Evolutionary conservation across 2,113 vertebrate species (phyloP).

Genomic region (Picathartes gymnocephalus): DNA sequence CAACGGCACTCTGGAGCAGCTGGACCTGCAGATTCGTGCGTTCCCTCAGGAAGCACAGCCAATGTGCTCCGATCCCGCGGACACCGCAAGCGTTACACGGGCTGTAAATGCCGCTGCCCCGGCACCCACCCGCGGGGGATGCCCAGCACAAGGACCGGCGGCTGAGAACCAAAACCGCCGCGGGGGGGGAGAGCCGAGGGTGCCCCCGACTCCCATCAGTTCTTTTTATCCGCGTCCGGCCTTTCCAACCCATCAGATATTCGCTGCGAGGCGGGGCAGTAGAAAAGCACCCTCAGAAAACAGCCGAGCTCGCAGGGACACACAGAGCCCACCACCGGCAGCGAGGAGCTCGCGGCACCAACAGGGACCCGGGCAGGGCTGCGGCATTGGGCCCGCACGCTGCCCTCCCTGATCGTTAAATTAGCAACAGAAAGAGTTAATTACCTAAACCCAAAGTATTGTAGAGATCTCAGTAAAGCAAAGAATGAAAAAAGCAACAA

Average conservation of each 20-base stretch:
- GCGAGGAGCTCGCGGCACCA: not conserved
- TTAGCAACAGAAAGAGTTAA: not conserved
- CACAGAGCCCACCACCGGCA: not conserved
- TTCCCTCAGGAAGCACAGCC: not conserved
- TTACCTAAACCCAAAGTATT: not conserved
- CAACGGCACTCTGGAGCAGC: not conserved
- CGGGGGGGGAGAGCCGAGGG: not conserved
- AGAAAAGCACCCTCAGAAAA: fast-evolving
- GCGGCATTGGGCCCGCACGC: not conserved
- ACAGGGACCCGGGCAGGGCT: not conserved
- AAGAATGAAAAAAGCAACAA: not conserved
- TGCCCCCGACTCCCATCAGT: not conserved
- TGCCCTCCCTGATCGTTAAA: not conserved
- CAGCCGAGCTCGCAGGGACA: not conserved
- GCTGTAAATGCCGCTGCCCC: not conserved
- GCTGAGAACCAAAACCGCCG: not conserved
- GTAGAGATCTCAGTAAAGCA: not conserved
- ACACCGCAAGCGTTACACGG: not conserved
- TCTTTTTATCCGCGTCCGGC: not conserved
- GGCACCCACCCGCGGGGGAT: not conserved
- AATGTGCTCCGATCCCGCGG: not conserved
- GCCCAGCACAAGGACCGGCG: not conserved
- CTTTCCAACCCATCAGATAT: not conserved
- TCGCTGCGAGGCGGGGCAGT: not conserved
- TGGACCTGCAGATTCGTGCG: not conserved